Evolutionary conservation across 2,113 vertebrate genomes (phyloP), one percentile per base, ranked within the genome.

Genomic region (Larimichthys crocea): DNA sequence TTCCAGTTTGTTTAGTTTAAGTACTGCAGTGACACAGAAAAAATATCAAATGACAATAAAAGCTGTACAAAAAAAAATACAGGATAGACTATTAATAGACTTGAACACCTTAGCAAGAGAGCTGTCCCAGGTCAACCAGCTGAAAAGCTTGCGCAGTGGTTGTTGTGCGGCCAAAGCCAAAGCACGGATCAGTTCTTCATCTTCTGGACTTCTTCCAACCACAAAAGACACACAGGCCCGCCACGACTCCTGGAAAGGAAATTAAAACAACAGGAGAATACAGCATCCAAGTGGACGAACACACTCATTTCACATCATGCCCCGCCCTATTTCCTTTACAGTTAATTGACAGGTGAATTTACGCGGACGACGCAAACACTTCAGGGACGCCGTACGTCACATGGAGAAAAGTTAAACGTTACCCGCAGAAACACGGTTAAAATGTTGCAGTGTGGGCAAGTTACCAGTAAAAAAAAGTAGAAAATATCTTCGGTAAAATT

Each of bases 111-210:
- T 95, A 49, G 82, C 84, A 50, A 96, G 67, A 55, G 95, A 78
- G 49, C 82, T 91, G 44, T 96, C 93, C 93, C 61, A 93, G 0
- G 93, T 93, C 5, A 97, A 5, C 17, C 94, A 0, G 0, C 86
- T 95, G 93, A 99, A 99, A 63, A 95, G 95, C 72, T 86, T 96
- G 5, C 96, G 92, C 22, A 93, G 93, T 1, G 97, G 96, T 56
- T 82, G 65, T 63, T 89, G 92, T 2, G 96, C 94, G 0, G 96
- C 97, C 19, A 93, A 63, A 12, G 85, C 46, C 50, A 99, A 84
- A 2, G 95, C 94, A 7, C 22, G 77, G 1, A 89, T 88, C 79
- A 95, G 92, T 5, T 95, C 76, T 14, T 96, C 95, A 17, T 97
- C 96, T 9, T 96, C 94, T 3, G 16, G 53, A 66, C 77, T 89